Conservation (phyloP, 1,140 invertebrate genomes). For the Palaemon carinicauda region DNA sequence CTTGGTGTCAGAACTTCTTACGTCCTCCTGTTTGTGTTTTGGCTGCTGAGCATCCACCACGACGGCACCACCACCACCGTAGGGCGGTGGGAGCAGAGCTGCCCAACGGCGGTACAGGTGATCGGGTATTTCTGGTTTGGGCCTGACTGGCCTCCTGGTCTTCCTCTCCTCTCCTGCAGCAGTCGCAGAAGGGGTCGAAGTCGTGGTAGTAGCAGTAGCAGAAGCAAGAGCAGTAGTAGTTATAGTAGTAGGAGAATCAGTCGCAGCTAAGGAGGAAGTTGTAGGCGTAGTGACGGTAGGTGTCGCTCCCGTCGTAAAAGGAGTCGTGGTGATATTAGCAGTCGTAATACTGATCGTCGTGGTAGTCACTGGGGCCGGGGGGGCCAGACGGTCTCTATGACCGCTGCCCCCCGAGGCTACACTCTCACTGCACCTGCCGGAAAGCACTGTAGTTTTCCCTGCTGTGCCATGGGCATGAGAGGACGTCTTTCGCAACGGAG, state of each 20-base stretch:
- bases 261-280: neutral
- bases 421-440: slow-evolving; percentile 30
- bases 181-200: neutral
- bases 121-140: slow-evolving; percentile 57
- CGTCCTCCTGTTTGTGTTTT: neutral
- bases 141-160: slow-evolving; percentile 36
- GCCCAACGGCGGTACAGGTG: slow-evolving; percentile 57
- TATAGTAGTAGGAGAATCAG: neutral
- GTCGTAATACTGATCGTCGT: neutral
- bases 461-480: slow-evolving; percentile 45
- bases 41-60: neutral
- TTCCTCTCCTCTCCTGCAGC: slow-evolving; percentile 8
- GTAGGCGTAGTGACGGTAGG: neutral
- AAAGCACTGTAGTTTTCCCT: slow-evolving; percentile 38
- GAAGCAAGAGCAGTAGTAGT: neutral
- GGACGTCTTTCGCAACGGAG: slow-evolving; percentile 15
- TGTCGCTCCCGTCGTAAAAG: no score
- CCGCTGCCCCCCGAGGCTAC: slow-evolving; percentile 60
- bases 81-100: neutral
- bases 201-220: neutral
- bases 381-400: slow-evolving; percentile 60
- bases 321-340: neutral
- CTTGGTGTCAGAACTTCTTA: slow-evolving; percentile 10
- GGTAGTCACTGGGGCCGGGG: slow-evolving; percentile 48
- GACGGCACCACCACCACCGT: slow-evolving; percentile 29